phyloP scores from a whole-genome alignment of 2,888 invertebrate species.

The Galeopsomyia nigrocyanea region DNA sequence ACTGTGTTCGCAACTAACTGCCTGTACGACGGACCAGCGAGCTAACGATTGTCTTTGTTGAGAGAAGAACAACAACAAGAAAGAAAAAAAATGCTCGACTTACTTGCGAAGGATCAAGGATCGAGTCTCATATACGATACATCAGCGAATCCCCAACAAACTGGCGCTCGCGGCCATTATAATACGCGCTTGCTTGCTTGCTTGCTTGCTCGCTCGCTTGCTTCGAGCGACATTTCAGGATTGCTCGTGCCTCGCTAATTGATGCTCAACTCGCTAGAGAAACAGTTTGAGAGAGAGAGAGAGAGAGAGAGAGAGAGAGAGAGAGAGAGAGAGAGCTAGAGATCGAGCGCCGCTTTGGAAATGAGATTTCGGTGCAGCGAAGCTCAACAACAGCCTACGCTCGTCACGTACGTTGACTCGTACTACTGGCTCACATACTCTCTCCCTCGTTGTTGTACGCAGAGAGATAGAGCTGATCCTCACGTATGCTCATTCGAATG shows the following conservation, averaged over 20 bases:
- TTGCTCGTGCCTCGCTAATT: no score
- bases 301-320: no score
- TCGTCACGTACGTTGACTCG: conserved; percentile 34
- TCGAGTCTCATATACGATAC: conserved; percentile 1
- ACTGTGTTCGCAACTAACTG: conserved; percentile 14
- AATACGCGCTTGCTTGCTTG: no score
- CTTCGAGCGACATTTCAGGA: no score
- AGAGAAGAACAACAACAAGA: background rate
- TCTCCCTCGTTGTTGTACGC: conserved; percentile 11
- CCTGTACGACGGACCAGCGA: background rate
- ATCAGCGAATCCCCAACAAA: conserved; percentile 10
- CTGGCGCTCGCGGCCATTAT: background rate
- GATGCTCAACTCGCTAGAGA: no score
- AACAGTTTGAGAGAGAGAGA: background rate
- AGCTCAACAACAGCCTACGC: no score
- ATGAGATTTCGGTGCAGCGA: no score
- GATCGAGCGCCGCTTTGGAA: background rate
- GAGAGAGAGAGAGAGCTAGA: background rate
- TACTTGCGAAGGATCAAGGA: background rate
- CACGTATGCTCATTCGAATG: conserved; percentile 5
- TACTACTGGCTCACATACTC: conserved; percentile 32
- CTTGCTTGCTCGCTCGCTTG: no score
- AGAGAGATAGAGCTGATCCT: background rate
- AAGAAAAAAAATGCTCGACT: background rate
- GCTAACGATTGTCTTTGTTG: background rate